Percentiles rank a stretch among this genome's conserved stretches.
Conservation (phyloP, 2,797 vertebrate species). For the Sylvilagus floridanus region DNA sequence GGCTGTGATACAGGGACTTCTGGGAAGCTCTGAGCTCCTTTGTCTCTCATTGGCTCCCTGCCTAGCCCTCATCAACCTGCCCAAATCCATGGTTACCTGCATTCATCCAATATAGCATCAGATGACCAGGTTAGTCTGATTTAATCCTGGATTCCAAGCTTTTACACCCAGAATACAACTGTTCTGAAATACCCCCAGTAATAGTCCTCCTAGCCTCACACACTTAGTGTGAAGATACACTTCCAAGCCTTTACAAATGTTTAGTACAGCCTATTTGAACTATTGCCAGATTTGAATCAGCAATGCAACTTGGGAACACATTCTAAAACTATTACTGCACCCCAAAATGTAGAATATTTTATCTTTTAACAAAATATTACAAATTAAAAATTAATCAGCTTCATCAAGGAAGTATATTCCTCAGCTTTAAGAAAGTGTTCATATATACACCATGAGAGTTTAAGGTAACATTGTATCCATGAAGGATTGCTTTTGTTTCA, state of each 20-base stretch:
- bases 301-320: slow-evolving; percentile 45
- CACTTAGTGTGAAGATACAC: background rate
- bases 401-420: slow-evolving; percentile 14
- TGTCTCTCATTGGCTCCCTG: too few species aligned
- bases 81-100: background rate
- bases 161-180: background rate
- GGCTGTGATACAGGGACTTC: too few species aligned
- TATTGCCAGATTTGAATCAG: slow-evolving; percentile 15
- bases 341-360: slow-evolving; percentile 39
- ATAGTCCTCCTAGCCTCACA: background rate
- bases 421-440: slow-evolving; percentile 46
- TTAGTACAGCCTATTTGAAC: slow-evolving; percentile 23
- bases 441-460: background rate
- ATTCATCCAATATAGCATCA: background rate
- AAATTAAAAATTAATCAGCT: slow-evolving; percentile 55
- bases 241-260: slow-evolving; percentile 27
- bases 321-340: slow-evolving; percentile 53
- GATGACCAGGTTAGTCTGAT: background rate
- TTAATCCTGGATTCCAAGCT: slow-evolving; percentile 35
- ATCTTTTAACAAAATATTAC: slow-evolving; percentile 46
- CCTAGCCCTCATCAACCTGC: background rate
- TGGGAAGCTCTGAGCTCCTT: too few species aligned
- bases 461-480: slow-evolving; percentile 3
- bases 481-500: slow-evolving; percentile 51
- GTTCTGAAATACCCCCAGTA: slow-evolving; percentile 31